Percentiles rank a stretch among this genome's conserved stretches.
These are phyloP conservation scores for Zhuqinia jingwanae DNA, from an alignment of 2,888 invertebrate genomes.

Conservation along the genomic window DNA sequence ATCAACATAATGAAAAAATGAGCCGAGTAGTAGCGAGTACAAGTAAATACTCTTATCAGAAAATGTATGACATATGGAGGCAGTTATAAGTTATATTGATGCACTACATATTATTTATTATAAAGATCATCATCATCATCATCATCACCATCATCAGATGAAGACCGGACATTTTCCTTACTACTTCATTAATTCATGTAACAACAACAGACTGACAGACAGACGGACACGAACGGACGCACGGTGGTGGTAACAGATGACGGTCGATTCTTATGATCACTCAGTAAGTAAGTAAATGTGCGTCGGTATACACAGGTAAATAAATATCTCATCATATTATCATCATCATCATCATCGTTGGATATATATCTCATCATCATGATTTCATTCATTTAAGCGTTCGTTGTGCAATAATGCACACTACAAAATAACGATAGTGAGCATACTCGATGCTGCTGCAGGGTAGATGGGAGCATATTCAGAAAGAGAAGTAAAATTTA, in stretches of 20 bases:
- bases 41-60: too few species aligned
- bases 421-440: neutral
- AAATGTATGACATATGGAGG: neutral
- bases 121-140: neutral
- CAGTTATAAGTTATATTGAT: neutral
- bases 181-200: conserved; percentile 70
- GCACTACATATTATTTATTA: neutral
- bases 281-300: neutral
- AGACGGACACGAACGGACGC: conserved; percentile 56
- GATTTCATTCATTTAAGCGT: conserved; percentile 27
- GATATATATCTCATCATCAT: neutral
- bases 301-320: neutral
- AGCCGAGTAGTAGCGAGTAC: too few species aligned
- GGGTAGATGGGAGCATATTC: too few species aligned
- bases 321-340: neutral
- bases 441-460: too few species aligned
- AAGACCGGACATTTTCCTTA: conserved; percentile 67
- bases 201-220: conserved; percentile 67
- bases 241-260: conserved; percentile 60
- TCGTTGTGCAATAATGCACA: conserved; percentile 30
- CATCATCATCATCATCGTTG: too few species aligned
- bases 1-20: neutral
- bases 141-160: neutral
- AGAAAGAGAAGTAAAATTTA: too few species aligned
- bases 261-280: conserved; percentile 40